Evolutionary conservation across 2,888 invertebrate genomes (phyloP).

Genomic region (Nemoura dubitans): DNA sequence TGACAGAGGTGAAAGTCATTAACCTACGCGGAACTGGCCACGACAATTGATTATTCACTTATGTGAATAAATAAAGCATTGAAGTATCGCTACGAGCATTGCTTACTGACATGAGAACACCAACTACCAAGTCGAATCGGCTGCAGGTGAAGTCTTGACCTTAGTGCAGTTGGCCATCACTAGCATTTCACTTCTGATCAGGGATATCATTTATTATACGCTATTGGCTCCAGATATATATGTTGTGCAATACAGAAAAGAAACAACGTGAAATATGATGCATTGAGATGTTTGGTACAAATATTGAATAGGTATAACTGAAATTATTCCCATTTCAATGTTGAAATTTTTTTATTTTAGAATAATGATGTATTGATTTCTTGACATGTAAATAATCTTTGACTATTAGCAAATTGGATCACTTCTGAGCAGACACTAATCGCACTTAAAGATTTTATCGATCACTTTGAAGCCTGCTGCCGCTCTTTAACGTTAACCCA

Average conservation of each 20-base stretch:
- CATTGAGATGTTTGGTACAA: no score
- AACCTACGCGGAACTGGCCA: constrained; percentile 13
- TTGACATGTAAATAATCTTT: background rate
- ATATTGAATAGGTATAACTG: background rate
- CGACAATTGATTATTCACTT: constrained; percentile 31
- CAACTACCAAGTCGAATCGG: no score
- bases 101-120: no score
- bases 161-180: no score
- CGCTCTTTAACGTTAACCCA: background rate
- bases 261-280: no score
- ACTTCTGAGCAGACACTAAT: background rate
- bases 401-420: background rate
- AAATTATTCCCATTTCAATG: constrained; percentile 4
- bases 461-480: background rate
- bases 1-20: constrained; percentile 21
- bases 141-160: no score
- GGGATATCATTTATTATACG: no score
- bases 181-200: no score
- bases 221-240: no score
- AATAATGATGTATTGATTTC: background rate
- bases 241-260: no score
- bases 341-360: background rate
- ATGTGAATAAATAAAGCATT: constrained; percentile 2
- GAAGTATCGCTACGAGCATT: background rate
- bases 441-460: background rate